Evolutionary conservation across 2,113 vertebrate species (phyloP).

Genomic region (Spizaetus ornatus): DNA sequence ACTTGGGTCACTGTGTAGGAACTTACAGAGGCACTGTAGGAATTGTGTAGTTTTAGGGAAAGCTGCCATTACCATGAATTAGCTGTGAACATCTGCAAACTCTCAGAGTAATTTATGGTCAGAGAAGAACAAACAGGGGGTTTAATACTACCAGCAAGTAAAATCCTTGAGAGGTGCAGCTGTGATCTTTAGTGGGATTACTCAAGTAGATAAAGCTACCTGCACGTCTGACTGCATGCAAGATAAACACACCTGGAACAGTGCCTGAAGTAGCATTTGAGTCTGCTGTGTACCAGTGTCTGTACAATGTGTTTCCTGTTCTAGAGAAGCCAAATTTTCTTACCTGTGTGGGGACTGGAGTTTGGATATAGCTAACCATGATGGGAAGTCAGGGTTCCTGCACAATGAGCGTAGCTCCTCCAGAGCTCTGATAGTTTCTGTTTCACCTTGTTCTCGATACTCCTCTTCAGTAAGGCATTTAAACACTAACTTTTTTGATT

Average conservation of each 20-base stretch:
- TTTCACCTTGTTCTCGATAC: conserved; percentile 77
- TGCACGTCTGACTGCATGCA: rapidly evolving
- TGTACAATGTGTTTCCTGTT: background rate
- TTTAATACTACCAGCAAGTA: background rate
- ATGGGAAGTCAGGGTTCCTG: conserved; percentile 70
- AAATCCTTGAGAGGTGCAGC: background rate
- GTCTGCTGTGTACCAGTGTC: background rate
- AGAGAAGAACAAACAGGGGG: background rate
- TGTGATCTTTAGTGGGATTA: background rate
- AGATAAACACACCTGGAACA: background rate
- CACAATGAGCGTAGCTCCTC: conserved; percentile 79
- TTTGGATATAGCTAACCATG: conserved; percentile 76
- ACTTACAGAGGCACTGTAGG: background rate
- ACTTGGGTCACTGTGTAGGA: background rate
- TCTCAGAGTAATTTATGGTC: background rate
- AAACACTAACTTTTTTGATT: background rate
- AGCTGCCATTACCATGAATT: background rate
- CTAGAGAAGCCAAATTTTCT: background rate
- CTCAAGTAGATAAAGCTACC: background rate
- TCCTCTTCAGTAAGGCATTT: conserved; percentile 78
- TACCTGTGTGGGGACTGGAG: conserved; percentile 78
- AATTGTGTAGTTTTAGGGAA: background rate
- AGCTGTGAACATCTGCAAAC: background rate
- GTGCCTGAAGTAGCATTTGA: background rate
- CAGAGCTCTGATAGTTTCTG: conserved; percentile 69